Evolutionary conservation across 2,113 vertebrate species (phyloP).

Genomic region (Proteles cristata): DNA sequence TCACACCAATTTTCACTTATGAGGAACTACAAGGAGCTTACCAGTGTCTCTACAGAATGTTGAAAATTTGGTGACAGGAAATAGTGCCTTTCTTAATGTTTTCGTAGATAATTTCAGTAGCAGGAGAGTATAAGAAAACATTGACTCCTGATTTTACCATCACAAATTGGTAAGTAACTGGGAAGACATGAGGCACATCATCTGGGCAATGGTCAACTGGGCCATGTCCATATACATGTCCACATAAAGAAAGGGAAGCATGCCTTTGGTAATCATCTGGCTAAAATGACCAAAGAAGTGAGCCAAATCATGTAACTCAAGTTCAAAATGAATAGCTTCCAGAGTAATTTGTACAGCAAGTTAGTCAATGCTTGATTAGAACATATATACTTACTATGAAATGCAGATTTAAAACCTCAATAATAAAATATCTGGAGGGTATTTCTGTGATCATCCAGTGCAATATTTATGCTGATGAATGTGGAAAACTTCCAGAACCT

Average conservation of each 20-base stretch:
- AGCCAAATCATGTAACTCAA: background rate
- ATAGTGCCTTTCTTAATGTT: background rate
- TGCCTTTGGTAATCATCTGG: background rate
- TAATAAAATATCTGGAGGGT: background rate
- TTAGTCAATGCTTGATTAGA: background rate
- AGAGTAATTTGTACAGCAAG: background rate
- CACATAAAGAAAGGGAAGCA: background rate
- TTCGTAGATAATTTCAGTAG: background rate
- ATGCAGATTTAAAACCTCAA: background rate
- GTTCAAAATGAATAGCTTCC: background rate
- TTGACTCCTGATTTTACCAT: background rate
- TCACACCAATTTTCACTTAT: background rate
- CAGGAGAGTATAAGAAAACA: background rate
- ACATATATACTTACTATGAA: background rate
- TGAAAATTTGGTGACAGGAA: background rate
- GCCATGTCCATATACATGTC: background rate
- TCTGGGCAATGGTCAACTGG: background rate
- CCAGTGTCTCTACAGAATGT: background rate
- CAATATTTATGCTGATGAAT: background rate
- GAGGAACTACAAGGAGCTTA: background rate
- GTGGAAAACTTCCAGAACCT: background rate
- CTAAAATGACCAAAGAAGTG: background rate
- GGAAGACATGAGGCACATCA: background rate
- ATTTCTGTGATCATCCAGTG: background rate
- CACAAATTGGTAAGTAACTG: background rate